Percentiles rank a stretch among this genome's conserved stretches.
These are phyloP conservation scores for Drosophila basisetae DNA, from an alignment of 2,888 invertebrate species.

Conservation along the genomic window DNA sequence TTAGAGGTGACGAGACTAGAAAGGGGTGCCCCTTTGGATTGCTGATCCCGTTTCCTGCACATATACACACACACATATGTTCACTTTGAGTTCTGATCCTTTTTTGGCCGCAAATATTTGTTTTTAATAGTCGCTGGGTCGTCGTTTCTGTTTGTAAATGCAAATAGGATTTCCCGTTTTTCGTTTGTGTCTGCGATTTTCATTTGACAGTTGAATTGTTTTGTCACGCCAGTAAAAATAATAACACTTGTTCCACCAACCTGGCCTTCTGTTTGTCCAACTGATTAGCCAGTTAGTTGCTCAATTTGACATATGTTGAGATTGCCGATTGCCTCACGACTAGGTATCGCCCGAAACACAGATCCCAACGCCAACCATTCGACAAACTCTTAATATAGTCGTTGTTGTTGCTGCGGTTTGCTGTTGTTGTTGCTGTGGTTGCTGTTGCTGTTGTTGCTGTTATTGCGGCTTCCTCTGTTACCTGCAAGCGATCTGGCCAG, in stretches of 20 bases:
- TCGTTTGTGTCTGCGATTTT: slow-evolving; percentile 38
- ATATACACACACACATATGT: slow-evolving; percentile 72
- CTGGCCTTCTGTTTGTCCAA: slow-evolving; percentile 59
- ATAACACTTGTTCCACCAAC: slow-evolving; percentile 78
- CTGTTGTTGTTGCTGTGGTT: slow-evolving; percentile 14
- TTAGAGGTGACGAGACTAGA: slow-evolving; percentile 60
- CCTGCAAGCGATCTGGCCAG: slow-evolving; percentile 35
- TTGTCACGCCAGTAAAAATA: slow-evolving; percentile 66
- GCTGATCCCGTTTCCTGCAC: slow-evolving; percentile 61
- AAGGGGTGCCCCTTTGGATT: slow-evolving; percentile 64
- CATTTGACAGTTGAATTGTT: slow-evolving; percentile 71
- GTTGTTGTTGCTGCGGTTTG: slow-evolving; percentile 17
- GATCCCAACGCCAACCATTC: slow-evolving; percentile 12
- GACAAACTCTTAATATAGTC: slow-evolving; percentile 35
- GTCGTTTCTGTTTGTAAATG: slow-evolving; percentile 69
- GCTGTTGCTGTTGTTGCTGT: slow-evolving; percentile 17
- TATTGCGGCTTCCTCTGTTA: slow-evolving; percentile 34
- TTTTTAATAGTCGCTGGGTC: slow-evolving; percentile 82
- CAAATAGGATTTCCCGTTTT: slow-evolving; percentile 81
- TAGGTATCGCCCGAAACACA: slow-evolving; percentile 14
- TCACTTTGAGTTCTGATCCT: slow-evolving; percentile 81
- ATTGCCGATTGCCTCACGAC: slow-evolving; percentile 51
- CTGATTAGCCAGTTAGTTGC: slow-evolving; percentile 81
- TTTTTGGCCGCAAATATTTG: slow-evolving; percentile 83
- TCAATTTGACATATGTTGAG: slow-evolving; percentile 80